Conservation (phyloP, 2,113 vertebrate species). For the Microcebus lehilahytsara region DNA sequence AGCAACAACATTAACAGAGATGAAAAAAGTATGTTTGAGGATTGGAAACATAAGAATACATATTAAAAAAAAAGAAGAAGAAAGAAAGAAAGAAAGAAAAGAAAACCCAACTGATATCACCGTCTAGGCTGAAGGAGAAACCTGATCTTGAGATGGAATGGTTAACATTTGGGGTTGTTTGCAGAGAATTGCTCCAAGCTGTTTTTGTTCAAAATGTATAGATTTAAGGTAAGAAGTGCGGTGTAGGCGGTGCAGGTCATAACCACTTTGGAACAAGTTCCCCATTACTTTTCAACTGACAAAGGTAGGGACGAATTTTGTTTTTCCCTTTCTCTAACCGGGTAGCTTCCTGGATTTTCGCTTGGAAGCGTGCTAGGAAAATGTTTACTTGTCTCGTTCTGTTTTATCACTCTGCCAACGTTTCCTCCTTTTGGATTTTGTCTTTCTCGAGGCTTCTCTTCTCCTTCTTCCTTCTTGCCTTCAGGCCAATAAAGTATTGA, state of each 20-base stretch:
- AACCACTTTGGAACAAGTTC: conserved; percentile 80
- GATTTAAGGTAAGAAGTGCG: conserved; percentile 85
- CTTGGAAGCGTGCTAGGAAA: conserved; percentile 46
- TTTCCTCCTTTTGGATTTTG: neutral
- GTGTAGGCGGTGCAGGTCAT: conserved; percentile 79
- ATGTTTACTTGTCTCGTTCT: conserved; percentile 15
- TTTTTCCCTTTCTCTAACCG: conserved; percentile 71
- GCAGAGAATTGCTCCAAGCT: conserved; percentile 91
- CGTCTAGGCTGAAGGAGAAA: conserved; percentile 84
- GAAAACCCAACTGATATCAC: conserved; percentile 82
- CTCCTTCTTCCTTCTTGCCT: neutral
- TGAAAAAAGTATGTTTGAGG: conserved; percentile 82
- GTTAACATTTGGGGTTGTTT: conserved; percentile 90
- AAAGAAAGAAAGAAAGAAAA: conserved; percentile 25
- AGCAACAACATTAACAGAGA: conserved; percentile 75
- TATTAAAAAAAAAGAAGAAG: conserved; percentile 12
- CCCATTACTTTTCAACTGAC: conserved; percentile 81
- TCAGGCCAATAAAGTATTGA: neutral
- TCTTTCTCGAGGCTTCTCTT: neutral
- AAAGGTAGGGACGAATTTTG: conserved; percentile 84
- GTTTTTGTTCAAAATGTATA: conserved; percentile 88
- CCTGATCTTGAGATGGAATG: conserved; percentile 87
- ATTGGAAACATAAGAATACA: conserved; percentile 86
- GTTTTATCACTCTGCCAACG: conserved; percentile 63
- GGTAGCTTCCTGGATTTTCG: conserved; percentile 69